Conservation (phyloP, 1,140 invertebrate genomes). For the Apis dorsata region DNA sequence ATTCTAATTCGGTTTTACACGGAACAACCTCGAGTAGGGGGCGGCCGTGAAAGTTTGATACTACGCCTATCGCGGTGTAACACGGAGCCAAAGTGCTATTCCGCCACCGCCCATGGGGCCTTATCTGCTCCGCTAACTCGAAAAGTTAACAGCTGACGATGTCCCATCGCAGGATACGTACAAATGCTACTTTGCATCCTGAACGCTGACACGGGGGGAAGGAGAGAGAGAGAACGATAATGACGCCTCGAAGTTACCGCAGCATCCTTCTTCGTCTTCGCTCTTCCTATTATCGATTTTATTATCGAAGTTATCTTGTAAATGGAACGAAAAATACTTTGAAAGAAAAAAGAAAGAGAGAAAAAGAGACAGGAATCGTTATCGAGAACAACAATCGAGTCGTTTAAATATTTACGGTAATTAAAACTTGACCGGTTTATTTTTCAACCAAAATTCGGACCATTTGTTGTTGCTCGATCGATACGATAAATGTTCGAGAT, state of each 20-base stretch:
- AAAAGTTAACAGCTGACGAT: conserved; percentile 62
- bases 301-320: not conserved
- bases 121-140: conserved; percentile 62
- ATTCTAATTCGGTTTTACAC: conserved; percentile 33
- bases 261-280: not conserved
- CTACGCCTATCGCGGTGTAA: conserved; percentile 36
- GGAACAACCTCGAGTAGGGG: conserved; percentile 34
- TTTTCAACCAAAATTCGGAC: not conserved
- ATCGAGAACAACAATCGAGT: too few relatives aligned
- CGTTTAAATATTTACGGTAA: not conserved
- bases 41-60: conserved; percentile 37
- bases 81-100: conserved; percentile 44
- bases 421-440: not conserved
- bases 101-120: conserved; percentile 22
- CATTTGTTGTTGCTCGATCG: not conserved
- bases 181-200: conserved; percentile 53
- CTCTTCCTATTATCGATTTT: not conserved
- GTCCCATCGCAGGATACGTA: conserved; percentile 57
- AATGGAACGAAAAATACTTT: too few relatives aligned
- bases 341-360: too few relatives aligned
- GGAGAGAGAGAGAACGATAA: conserved; percentile 39
- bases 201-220: conserved; percentile 25
- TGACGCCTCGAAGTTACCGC: conserved; percentile 29
- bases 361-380: too few relatives aligned
- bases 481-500: not conserved